Evolutionary conservation across 2,888 invertebrate genomes (phyloP), one percentile per base, ranked within the genome.

Genomic region (Archips xylosteana): DNA sequence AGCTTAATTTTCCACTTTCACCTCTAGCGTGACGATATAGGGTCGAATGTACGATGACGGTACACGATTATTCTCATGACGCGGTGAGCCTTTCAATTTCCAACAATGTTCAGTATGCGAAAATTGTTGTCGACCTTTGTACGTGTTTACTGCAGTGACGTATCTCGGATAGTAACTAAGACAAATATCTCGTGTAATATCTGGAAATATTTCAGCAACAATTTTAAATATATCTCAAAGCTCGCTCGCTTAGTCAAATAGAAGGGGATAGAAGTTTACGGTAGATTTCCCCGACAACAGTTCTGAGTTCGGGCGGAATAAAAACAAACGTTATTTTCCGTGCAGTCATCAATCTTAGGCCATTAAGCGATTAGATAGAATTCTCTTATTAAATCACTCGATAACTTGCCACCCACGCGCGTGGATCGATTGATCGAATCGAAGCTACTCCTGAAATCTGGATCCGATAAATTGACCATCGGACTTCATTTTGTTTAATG

Each of bases 291-390:
- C 15, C 47, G 13, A 63, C 23, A 57, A 36, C 70, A 76, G 74
- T 65, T 67, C 54, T 51, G 72, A 64, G 65, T 70, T 66, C 61
- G 71, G 64, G 75, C 67, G 81, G 83, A 85, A 82, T 83, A 84
- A 84, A 82, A 83, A 82, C 84, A 87, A 84, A 83, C 79, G 79
- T 85, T 82, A 86, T 88, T 87, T 88, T 87, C 78, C 80, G 75
- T 82, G 83, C 82, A 81, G 78, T 80, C 87, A 92, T 92, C 91
- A 85, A 92, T 92, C 92, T 89, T 87, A 70, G 65, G 77, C 89
- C 91, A 92, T 92, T 92, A 91, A 82, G 77, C 85, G 91, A 92
- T 92, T 88, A 92, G 92, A 92, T 92, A 87, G 81, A 80, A 78
- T 77, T 76, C 75, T 82, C 81, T 85, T 86, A 87, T 87, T 89